Evolutionary conservation across 2,888 invertebrate species (phyloP), one percentile per base, ranked within the genome.

Genomic region (Eupithecia vulgata): DNA sequence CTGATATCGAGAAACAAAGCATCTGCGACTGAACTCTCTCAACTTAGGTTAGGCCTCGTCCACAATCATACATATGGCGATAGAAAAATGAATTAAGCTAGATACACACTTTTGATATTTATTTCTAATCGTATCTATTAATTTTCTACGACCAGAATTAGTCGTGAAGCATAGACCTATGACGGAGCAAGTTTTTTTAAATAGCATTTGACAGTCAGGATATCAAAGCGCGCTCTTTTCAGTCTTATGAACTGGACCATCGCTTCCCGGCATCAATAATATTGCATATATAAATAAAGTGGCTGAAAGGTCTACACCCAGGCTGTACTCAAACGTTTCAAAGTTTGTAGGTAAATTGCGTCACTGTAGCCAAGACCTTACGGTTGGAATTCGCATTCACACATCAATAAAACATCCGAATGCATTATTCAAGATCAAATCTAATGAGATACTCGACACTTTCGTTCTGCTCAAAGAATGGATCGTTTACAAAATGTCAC

Each of bases 391-490:
- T 73, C 68, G 65, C 70, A 76, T 76, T 73, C 76, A 71, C 76
- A 80, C 83, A 86, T 85, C 83, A 83, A 85, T 85, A 85, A 85
- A 82, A 84, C 83, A 85, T 84, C 72, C 72, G 80, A 82, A 84
- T 76, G 78, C 82, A 83, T 84, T 85, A 85, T 84, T 85, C 87
- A 85, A 82, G 84, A 85, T 84, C 84, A 80, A 80, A 82, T 81
- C 81, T 81, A 84, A 83, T 82, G 83, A 84, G 82, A 80, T 82
- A 79, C 81, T 76, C 76, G 81, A 81, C 85, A 84, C 84, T 83
- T 82, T 84, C 84, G 79, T 80, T 79, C 76, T 80, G 76, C 57
- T 34, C 74, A 76, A 80, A 81, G 83, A 85, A 84, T 83, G 71
- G 80, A 85, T 82, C 83, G 82, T 81, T 84, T 83, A 83, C 85